A percentile compares a stretch with the other conserved stretches of the same genome.
Conservation (phyloP, 2,113 vertebrate species). For the Pseudopipra pipra region DNA sequence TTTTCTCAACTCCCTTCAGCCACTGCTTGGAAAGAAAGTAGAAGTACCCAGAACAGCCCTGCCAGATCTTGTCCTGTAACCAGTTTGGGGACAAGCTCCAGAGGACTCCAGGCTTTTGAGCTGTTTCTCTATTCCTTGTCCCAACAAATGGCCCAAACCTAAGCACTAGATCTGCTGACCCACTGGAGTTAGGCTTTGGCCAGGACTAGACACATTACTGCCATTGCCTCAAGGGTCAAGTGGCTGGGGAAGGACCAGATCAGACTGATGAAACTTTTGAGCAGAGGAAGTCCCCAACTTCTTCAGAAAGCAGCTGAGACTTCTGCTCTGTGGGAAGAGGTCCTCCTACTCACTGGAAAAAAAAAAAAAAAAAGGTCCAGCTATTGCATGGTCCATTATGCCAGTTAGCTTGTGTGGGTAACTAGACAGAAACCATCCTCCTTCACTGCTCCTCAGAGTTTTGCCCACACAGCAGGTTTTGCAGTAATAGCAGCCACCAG, state of each 20-base stretch:
- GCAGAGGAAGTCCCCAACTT: not conserved
- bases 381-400: not conserved
- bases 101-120: not conserved
- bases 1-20: not conserved
- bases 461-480: not conserved
- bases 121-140: not conserved
- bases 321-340: not conserved
- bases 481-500: not conserved
- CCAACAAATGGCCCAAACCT: not conserved
- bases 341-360: not conserved
- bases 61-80: not conserved
- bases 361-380: not conserved
- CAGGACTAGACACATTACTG: not conserved
- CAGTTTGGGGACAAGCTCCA: not conserved
- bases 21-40: not conserved
- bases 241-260: not conserved
- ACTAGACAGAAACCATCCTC: not conserved
- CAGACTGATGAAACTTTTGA: not conserved
- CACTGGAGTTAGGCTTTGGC: not conserved
- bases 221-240: not conserved
- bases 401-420: not conserved
- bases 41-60: not conserved
- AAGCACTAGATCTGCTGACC: not conserved
- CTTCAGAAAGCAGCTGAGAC: not conserved
- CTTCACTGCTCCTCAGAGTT: not conserved